Percentiles rank a stretch among this genome's conserved stretches.
These are phyloP conservation scores for Ylistrum balloti DNA, from an alignment of 1,140 invertebrate species.

Conservation along the genomic window DNA sequence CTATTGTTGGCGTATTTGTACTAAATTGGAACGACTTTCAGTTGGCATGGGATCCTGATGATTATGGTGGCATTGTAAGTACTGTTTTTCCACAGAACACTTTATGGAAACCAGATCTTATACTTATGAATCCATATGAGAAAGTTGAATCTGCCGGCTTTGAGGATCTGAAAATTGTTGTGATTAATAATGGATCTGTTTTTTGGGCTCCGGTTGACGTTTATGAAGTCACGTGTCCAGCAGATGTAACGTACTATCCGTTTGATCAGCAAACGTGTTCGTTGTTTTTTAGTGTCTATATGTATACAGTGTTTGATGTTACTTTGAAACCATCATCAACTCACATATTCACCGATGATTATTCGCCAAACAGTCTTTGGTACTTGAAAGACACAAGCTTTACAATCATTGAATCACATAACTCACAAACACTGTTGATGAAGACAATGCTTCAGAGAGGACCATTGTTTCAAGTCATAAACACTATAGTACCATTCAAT, in stretches of 20 bases:
- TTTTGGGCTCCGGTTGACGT: constrained; percentile 1
- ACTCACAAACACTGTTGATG: neutral
- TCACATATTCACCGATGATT: neutral
- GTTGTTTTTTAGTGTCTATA: neutral
- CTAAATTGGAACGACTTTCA: constrained; percentile 41
- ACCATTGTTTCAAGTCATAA: neutral
- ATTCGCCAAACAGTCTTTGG: neutral
- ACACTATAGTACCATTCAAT: neutral
- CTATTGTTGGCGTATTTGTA: constrained; percentile 43
- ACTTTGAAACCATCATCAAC: neutral
- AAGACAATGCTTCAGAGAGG: neutral
- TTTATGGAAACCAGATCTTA: constrained; percentile 49
- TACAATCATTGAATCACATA: neutral
- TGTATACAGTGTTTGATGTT: neutral
- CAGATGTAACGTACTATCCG: constrained; percentile 56
- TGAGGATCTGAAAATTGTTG: neutral
- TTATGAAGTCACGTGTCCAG: constrained; percentile 46
- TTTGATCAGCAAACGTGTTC: constrained; percentile 57
- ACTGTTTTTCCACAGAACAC: neutral
- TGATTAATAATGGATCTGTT: neutral
- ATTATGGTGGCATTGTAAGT: neutral
- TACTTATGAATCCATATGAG: constrained; percentile 52
- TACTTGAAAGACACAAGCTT: neutral
- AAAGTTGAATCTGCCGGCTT: neutral
- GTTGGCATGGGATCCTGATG: constrained; percentile 43